Conservation (phyloP, 2,797 vertebrate genomes). For the Carapus acus region DNA sequence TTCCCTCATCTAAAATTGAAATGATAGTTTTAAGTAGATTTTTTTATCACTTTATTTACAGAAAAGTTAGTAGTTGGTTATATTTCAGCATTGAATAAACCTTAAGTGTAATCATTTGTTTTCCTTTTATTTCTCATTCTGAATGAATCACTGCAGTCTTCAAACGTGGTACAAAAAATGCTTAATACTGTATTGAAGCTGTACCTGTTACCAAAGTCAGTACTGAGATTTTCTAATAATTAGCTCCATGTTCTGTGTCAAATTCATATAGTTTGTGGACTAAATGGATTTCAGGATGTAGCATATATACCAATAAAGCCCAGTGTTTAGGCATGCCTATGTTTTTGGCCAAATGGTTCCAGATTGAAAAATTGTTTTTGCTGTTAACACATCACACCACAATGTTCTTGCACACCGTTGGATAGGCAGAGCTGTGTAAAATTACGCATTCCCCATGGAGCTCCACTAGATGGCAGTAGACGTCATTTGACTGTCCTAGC, state of each 20-base stretch:
- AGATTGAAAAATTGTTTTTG: slow-evolving; percentile 13
- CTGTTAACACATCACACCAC: not conserved
- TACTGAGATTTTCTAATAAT: slow-evolving; percentile 25
- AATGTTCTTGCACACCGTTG: not conserved
- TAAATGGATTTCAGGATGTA: slow-evolving; percentile 42
- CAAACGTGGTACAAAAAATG: slow-evolving; percentile 23
- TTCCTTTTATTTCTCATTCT: slow-evolving; percentile 54
- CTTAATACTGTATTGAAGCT: slow-evolving; percentile 16
- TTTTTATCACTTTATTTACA: slow-evolving; percentile 81
- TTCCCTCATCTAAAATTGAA: slow-evolving; percentile 67
- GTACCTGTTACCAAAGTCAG: slow-evolving; percentile 35
- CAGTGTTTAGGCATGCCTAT: slow-evolving; percentile 5
- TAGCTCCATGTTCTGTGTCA: slow-evolving; percentile 24
- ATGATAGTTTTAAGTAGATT: slow-evolving; percentile 74
- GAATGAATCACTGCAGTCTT: slow-evolving; percentile 16
- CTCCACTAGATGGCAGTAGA: slow-evolving; percentile 72
- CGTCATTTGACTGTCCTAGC: slow-evolving; percentile 41
- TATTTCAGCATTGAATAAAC: slow-evolving; percentile 81
- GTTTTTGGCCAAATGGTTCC: slow-evolving; percentile 11
- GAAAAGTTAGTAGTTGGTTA: slow-evolving; percentile 79
- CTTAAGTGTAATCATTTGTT: slow-evolving; percentile 69
- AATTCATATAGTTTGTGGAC: slow-evolving; percentile 35
- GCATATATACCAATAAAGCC: slow-evolving; percentile 31
- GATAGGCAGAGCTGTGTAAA: slow-evolving; percentile 18
- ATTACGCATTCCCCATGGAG: slow-evolving; percentile 12